Percentiles rank a stretch among this genome's conserved stretches.
These are phyloP conservation scores for Rosalia funebris DNA, from an alignment of 2,888 invertebrate species.

Conservation along the genomic window DNA sequence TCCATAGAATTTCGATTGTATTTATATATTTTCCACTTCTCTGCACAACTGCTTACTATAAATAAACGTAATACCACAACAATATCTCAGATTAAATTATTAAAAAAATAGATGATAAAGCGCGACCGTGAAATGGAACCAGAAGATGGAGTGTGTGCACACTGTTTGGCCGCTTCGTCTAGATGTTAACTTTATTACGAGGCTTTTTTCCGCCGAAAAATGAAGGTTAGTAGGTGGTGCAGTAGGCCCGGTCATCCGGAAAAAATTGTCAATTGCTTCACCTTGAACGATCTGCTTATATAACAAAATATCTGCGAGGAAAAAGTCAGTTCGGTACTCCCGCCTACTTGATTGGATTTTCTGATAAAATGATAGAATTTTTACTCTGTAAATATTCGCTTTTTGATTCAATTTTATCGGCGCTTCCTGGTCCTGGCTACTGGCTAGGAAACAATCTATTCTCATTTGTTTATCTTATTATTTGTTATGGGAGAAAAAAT, in stretches of 20 bases:
- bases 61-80: slow-evolving; percentile 20
- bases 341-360: too few species aligned
- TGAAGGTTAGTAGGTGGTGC: slow-evolving; percentile 17
- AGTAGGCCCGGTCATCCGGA: neutral
- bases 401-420: too few species aligned
- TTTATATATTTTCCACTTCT: slow-evolving; percentile 24
- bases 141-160: neutral
- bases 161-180: slow-evolving; percentile 4
- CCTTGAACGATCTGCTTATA: slow-evolving; percentile 16
- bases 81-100: slow-evolving; percentile 10
- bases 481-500: too few species aligned
- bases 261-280: slow-evolving; percentile 10
- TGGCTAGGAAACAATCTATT: too few species aligned
- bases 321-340: slow-evolving; percentile 5
- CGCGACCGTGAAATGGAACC: slow-evolving; percentile 17
- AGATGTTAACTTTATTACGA: neutral
- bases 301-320: slow-evolving; percentile 9
- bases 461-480: too few species aligned
- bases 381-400: too few species aligned
- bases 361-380: too few species aligned
- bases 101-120: slow-evolving; percentile 10
- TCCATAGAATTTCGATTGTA: slow-evolving; percentile 1
- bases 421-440: too few species aligned
- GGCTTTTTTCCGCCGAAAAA: slow-evolving; percentile 16
- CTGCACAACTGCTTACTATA: slow-evolving; percentile 19